Evolutionary conservation across 2,797 vertebrate species (phyloP).

Genomic region (Manis crassicaudata): DNA sequence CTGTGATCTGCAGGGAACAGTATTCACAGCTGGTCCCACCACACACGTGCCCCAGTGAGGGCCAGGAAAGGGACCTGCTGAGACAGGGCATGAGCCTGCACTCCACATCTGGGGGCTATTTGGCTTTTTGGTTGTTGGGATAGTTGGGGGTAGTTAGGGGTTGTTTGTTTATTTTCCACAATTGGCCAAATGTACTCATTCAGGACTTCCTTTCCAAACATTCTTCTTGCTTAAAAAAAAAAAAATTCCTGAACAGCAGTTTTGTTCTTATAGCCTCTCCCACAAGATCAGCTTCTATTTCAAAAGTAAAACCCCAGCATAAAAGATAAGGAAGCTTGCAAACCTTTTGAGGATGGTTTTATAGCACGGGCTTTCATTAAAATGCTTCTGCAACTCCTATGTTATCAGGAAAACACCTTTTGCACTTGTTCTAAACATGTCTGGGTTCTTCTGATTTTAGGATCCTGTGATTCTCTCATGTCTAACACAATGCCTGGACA

Average conservation of each 20-base stretch:
- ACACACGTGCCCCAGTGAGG: fast-evolving
- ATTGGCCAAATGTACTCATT: not conserved
- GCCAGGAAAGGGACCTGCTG: not conserved
- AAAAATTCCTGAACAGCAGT: constrained; percentile 36
- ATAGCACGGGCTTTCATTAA: not conserved
- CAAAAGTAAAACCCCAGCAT: constrained; percentile 58
- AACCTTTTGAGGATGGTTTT: not conserved
- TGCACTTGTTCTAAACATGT: not conserved
- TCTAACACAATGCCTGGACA: not conserved
- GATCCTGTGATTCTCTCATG: not conserved
- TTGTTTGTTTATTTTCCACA: not conserved
- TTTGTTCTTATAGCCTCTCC: constrained; percentile 54
- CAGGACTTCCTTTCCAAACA: constrained; percentile 28
- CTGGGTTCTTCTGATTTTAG: not conserved
- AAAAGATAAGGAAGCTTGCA: constrained; percentile 44
- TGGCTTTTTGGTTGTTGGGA: not conserved
- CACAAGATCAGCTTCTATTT: not conserved
- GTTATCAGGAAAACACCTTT: not conserved
- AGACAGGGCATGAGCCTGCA: fast-evolving
- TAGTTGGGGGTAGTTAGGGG: not conserved
- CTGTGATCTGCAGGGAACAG: not conserved
- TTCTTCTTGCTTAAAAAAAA: constrained; percentile 26
- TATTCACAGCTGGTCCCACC: not conserved
- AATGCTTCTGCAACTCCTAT: not conserved
- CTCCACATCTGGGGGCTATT: fast-evolving